These are phyloP conservation scores for Drosophila sproati DNA, from an alignment of 1,140 invertebrate species.

Conservation along the genomic window DNA sequence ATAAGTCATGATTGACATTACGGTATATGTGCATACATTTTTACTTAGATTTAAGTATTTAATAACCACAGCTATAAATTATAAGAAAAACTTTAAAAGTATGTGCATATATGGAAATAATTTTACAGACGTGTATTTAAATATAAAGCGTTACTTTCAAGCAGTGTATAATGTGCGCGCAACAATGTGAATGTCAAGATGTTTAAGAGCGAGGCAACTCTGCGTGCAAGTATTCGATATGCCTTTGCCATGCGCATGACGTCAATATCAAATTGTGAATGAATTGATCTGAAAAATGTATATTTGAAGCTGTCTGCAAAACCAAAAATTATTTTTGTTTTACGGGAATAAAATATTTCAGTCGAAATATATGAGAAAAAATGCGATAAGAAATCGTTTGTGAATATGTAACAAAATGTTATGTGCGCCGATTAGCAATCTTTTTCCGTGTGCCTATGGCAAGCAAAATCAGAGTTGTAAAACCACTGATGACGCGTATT, in stretches of 20 bases:
- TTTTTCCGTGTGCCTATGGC: not conserved
- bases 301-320: not conserved
- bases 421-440: not conserved
- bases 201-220: slow-evolving; percentile 1
- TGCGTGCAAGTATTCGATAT: not conserved
- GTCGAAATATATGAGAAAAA: too few relatives aligned
- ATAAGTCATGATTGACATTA: too few relatives aligned
- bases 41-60: not conserved
- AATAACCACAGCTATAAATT: not conserved
- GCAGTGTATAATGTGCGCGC: slow-evolving; percentile 1
- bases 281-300: not conserved
- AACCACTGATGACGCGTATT: not conserved
- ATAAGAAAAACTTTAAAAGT: not conserved
- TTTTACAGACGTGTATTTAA: not conserved
- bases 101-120: not conserved
- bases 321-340: not conserved
- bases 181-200: slow-evolving; percentile 18
- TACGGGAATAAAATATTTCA: too few relatives aligned
- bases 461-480: slow-evolving; percentile 26
- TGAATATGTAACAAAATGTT: slow-evolving; percentile 2
- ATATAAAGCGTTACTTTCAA: not conserved
- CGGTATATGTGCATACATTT: too few relatives aligned
- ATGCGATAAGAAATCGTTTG: too few relatives aligned
- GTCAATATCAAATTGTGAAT: not conserved
- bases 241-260: slow-evolving; percentile 9